These are phyloP conservation scores for Laspeyria flexula DNA, from an alignment of 2,888 invertebrate species.

Conservation along the genomic window DNA sequence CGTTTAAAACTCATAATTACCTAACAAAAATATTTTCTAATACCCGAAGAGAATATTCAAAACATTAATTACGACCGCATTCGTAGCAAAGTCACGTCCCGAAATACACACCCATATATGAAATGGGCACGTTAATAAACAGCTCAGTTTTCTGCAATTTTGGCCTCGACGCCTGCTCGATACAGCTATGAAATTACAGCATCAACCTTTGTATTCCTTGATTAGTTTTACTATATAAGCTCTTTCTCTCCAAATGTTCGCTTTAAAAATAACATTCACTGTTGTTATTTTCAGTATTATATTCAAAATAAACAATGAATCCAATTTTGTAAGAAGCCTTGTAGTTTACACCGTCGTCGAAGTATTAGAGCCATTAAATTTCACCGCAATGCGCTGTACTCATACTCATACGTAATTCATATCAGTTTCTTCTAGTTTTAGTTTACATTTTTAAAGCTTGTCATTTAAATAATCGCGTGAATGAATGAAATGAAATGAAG, in stretches of 20 bases:
- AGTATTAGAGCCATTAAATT: slow-evolving; percentile 10
- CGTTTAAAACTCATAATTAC: too few relatives aligned
- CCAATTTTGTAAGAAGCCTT: slow-evolving; percentile 22
- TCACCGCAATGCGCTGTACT: slow-evolving; percentile 32
- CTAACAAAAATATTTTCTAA: too few relatives aligned
- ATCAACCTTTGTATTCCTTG: slow-evolving; percentile 4
- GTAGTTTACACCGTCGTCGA: slow-evolving; percentile 7
- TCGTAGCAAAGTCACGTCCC: slow-evolving; percentile 27
- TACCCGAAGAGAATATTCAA: slow-evolving; percentile 6
- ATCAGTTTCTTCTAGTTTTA: background rate
- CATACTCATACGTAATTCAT: background rate
- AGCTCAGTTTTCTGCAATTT: slow-evolving; percentile 13
- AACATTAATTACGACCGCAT: slow-evolving; percentile 12
- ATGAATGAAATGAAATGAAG: too few relatives aligned
- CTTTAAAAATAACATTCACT: too few relatives aligned
- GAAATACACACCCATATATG: slow-evolving; percentile 23
- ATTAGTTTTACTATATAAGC: slow-evolving; percentile 24
- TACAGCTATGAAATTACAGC: slow-evolving; percentile 15
- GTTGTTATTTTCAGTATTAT: too few relatives aligned
- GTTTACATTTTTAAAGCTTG: too few relatives aligned
- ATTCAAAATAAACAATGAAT: too few relatives aligned
- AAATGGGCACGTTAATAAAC: slow-evolving; percentile 24
- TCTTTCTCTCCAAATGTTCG: too few relatives aligned
- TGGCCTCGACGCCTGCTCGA: slow-evolving; percentile 1
- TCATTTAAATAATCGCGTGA: too few relatives aligned